Base-by-base conservation (phyloP, 2,888 invertebrate genomes). In the Lasioglossum calceatum region DNA sequence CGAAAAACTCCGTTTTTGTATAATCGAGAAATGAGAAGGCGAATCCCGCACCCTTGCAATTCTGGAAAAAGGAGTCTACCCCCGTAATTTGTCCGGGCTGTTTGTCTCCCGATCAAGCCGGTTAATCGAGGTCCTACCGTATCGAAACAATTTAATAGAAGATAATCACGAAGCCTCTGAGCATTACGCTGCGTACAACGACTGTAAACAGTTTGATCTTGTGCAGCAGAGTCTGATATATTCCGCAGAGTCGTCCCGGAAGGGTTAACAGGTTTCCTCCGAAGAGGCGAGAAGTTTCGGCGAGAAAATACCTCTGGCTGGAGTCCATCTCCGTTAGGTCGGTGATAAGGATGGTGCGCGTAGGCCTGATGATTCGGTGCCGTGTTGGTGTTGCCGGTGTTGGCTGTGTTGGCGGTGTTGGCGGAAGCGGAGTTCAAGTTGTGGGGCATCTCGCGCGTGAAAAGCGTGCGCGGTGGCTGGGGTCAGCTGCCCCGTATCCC, bases 401-500 rank as follows among this genome's bases (percentile, higher is more conserved):
- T 67, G 67, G 93, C 94, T 82, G 94, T 92, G 92, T 93, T 94
- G 87, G 94, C 93, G 86, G 94, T 92, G 90, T 94, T 95, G 90
- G 94, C 93, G 90, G 95, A 95, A 92, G 93, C 92, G 87, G 93
- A 92, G 90, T 95, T 95, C 82, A 95, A 90, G 88, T 94, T 95
- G 91, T 95, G 95, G 92, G 95, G 93, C 95, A 95, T 95, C 85
- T 94, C 95, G 93, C 94, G 93, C 93, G 92, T 93, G 82, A 95
- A 93, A 77, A 95, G 94, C 87, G 93, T 95, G 88, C 95, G 95
- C 92, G 95, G 95, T 86, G 95, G 95, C 93, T 95, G 95, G 94
- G 95, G 95, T 95, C 95, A 95, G 95, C 95, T 95, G 93, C 94
- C 95, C 95, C 95, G 93, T 88, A 95, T 93, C 83, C 95, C 95